Base-by-base conservation (phyloP, 2,113 vertebrate species). In the Salvelinus sp. region DNA sequence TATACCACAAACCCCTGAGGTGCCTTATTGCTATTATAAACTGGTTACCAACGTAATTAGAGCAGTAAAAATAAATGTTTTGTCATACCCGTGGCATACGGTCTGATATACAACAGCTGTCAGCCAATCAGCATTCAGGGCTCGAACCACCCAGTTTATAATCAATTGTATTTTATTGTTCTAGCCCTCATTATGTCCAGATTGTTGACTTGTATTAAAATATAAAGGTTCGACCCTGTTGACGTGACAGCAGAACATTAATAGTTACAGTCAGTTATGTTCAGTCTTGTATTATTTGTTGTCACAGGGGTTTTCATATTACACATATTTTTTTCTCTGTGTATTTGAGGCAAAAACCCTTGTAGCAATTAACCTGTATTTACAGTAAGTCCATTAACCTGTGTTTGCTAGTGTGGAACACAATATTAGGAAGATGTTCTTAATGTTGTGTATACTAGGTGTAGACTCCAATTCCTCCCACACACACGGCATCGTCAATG, bases 301-400 rank as follows among this genome's bases (percentile, higher is more conserved):
- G 77, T 82, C 70, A 78, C 79, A 27, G 70, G 76, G 83, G 85
- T 67, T 7, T 78, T 86, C 79, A 82, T 80, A 67, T 80, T 74
- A 80, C 79, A 63, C 76, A 88, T 83, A 87, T 84, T 83, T 86
- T 86, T 30, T 84, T 44, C 79, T 77, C 76, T 83, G 67, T 78
- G 81, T 86, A 85, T 82, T 73, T 72, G 64, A 83, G 69, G 77
- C 73, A 79, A 86, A 86, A 86, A 83, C 82, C 80, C 81, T 14
- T 73, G 60, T 75, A 76, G 83, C 80, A 86, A 88, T 91, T 88
- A 90, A 83, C 87, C 81, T 79, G 80, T 76, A 63, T 88, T 89
- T 50, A 38, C 38, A 9, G 38, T 71, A 25, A 77, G 72, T 16
- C 33, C 83, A 86, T 91, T 87, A 88, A 87, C 83, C 87, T 82